Evolutionary conservation across 2,113 vertebrate genomes (phyloP).

Genomic region (Crotalus horridus): DNA sequence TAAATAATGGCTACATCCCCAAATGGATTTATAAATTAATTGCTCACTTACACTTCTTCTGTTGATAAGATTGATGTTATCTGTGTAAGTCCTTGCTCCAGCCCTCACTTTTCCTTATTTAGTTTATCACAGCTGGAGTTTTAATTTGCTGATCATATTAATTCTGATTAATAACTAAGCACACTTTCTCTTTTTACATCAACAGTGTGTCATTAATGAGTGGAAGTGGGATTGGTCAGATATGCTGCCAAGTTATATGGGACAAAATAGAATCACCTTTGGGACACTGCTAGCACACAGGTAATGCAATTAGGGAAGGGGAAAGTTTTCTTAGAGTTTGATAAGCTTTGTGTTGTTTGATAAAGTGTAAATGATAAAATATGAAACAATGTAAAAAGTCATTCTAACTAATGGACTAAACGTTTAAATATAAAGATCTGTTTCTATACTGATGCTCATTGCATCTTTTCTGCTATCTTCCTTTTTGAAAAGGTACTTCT

Average conservation of each 20-base stretch:
- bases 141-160: constrained; percentile 93
- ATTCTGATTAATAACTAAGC: constrained; percentile 96
- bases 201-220: constrained; percentile 84
- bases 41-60: constrained; percentile 86
- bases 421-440: neutral
- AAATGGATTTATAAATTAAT: constrained; percentile 96
- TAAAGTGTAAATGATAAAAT: neutral
- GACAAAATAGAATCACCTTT: constrained; percentile 87
- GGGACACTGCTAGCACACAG: constrained; percentile 85
- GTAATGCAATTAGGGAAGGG: constrained; percentile 67
- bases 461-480: neutral
- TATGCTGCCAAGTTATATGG: constrained; percentile 82
- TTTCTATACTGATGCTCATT: neutral
- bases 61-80: constrained; percentile 84
- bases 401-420: neutral
- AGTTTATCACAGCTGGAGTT: constrained; percentile 85
- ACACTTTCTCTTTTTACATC: constrained; percentile 82
- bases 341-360: neutral
- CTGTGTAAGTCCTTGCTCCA: constrained; percentile 78
- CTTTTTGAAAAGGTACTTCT: neutral
- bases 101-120: constrained; percentile 80
- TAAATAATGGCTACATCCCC: constrained; percentile 88
- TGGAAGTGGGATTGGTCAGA: constrained; percentile 89
- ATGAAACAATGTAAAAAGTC: constrained; percentile 1
- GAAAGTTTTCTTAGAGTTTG: neutral